These are phyloP conservation scores for Micromesistius poutassou DNA, from an alignment of 2,797 vertebrate species.

Conservation along the genomic window DNA sequence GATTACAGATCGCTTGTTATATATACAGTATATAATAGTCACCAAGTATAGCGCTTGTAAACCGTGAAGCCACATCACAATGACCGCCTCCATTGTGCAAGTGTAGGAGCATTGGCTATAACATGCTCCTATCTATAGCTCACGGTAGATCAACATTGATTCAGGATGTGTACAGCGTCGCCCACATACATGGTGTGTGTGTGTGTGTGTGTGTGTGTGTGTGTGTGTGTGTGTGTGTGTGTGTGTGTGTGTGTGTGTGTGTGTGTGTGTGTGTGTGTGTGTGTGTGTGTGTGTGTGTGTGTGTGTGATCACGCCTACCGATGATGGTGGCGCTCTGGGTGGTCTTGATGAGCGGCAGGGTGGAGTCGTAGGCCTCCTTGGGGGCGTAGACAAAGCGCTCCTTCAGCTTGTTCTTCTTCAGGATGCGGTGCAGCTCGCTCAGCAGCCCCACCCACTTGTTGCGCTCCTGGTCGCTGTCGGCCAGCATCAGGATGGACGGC, in stretches of 20 bases:
- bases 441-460: conserved; percentile 95
- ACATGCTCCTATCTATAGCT: too few relatives aligned
- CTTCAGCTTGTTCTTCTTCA: conserved; percentile 98
- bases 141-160: too few relatives aligned
- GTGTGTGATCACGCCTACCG: conserved; percentile 68
- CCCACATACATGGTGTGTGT: neutral
- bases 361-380: conserved; percentile 97
- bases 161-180: neutral
- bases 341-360: conserved; percentile 96
- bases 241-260: neutral
- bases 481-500: conserved; percentile 92
- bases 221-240: too few relatives aligned
- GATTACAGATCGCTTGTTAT: too few relatives aligned
- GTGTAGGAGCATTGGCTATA: too few relatives aligned
- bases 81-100: too few relatives aligned
- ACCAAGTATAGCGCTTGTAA: too few relatives aligned
- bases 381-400: conserved; percentile 94
- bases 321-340: conserved; percentile 94
- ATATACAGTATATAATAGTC: too few relatives aligned
- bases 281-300: neutral
- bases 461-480: conserved; percentile 91
- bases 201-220: neutral
- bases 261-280: neutral
- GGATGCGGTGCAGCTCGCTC: conserved; percentile 91
- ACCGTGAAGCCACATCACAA: too few relatives aligned